Percentiles rank a stretch among this genome's conserved stretches.
phyloP scores from a whole-genome alignment of 2,113 vertebrate species.

The Ginglymostoma cirratum region DNA sequence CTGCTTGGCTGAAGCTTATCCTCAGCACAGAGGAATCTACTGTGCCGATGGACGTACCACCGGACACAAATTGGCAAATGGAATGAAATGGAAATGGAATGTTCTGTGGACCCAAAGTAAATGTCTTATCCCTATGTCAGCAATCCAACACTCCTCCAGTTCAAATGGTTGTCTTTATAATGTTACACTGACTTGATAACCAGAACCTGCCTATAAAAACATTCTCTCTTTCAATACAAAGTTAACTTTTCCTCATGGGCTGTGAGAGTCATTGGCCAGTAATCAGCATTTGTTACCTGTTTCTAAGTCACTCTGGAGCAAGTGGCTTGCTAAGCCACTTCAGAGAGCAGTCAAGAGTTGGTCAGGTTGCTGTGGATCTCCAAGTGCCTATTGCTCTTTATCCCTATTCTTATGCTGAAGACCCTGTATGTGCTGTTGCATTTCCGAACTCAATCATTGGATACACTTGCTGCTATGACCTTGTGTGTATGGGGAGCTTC shows the following conservation, averaged over 20 bases:
- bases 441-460: no score
- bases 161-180: background rate
- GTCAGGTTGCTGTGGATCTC: background rate
- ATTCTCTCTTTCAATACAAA: background rate
- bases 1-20: background rate
- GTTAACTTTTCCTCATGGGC: background rate
- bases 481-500: no score
- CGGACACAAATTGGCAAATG: background rate
- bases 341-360: no score
- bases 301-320: no score
- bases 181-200: background rate
- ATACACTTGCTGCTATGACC: no score
- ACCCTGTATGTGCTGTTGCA: no score
- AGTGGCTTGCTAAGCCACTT: no score
- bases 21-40: background rate
- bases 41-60: no score
- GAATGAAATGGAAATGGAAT: background rate
- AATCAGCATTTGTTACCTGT: no score
- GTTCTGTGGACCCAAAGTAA: background rate
- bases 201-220: background rate
- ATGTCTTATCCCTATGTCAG: background rate
- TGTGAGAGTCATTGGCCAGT: no score
- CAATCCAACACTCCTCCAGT: background rate
- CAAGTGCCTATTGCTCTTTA: background rate
- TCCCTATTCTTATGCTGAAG: background rate